Evolutionary conservation across 2,888 invertebrate species (phyloP), one percentile per base, ranked within the genome.

Genomic region (Xylota sylvarum): DNA sequence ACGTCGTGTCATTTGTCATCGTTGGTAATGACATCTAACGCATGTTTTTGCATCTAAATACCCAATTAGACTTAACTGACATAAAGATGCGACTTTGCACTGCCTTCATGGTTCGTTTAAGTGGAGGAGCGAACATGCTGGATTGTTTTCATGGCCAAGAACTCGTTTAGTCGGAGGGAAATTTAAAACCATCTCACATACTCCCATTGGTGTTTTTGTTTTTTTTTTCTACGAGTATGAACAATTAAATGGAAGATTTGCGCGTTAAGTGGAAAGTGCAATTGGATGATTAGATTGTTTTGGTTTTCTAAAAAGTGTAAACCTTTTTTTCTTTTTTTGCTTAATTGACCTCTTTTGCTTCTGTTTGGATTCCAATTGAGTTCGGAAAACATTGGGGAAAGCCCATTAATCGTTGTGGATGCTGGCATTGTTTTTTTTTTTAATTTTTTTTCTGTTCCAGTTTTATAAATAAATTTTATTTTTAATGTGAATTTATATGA

Each of bases 381-480:
- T 27, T 60, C 27, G n/a, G 19, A 23, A 46, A 35, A 35, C 19
- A 40, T 32, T 32, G 12, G 73, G 73, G 64, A 62, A 73, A 73
- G 50, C 48, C 72, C 60, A 48, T 64, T 46, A 56, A 65, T 76
- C 23, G 55, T n/a, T 52, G 17, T 32, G 14, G 23, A 32, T 17
- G 12, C 6, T 35, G 40, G 7, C 32, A 23, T 32, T 32, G 5
- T 14, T 64, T 30, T 27, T 5, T 27, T 7, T 19, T 12, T 43
- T 27, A n/a, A n/a, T n/a, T n/a, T n/a, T n/a, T n/a, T n/a, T n/a
- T n/a, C n/a, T 37, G 23, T 12, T 70, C 32, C 19, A 35, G 46
- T 3, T 56, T 46, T 65, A 76, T 56, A 56, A 65, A 76, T 76
- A 77, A 78, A 78, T 52, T 60, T 50, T 19, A 48, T 32, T 69